Evolutionary conservation across 2,113 vertebrate species (phyloP), one percentile per base, ranked within the genome.

Genomic region (Callochromis pleurospilus): DNA sequence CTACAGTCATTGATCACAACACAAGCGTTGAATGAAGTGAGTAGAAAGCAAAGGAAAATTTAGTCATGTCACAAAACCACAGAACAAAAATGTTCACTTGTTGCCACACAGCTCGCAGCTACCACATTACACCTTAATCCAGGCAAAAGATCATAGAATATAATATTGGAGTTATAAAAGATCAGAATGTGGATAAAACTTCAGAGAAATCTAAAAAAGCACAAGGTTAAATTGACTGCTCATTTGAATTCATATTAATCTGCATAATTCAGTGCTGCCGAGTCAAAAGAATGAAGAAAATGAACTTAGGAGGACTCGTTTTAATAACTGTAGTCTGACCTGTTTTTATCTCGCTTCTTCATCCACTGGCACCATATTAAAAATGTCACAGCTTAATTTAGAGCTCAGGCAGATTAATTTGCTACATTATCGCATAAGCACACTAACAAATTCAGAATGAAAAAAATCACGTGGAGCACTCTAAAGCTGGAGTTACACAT

Each of bases 321-420:
- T 81, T 55, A 86, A 91, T 55, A 80, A 81, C 26, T 31, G 55
- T 4, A 84, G 85, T 29, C 45, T 88, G 84, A 89, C 75, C 83
- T 85, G 90, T 56, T 94, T 93, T 89, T 58, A 89, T 91, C 87
- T 68, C 7, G 17, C 56, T 75, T 55, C 83, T 26, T 65, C 91
- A 31, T 85, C 79, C 15, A 6, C 33, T 56, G 75, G 49, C 62
- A 86, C 45, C 3, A n/a, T 82, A 92, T 89, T 91, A 87, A 93
- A 77, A 91, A 92, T 90, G 93, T 94, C 92, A 95, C 80, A 53
- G 84, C 81, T 91, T 83, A 86, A 88, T 96, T 92, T 82, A 65
- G 81, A 87, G 47, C 89, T 65, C 56, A 58, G 83, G 86, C 38
- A 42, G 79, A 86, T 55, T 84, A 80, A 94, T 93, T 89, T 91